These are phyloP conservation scores for Eremobia ochroleuca DNA, from an alignment of 2,888 invertebrate species.

Conservation along the genomic window DNA sequence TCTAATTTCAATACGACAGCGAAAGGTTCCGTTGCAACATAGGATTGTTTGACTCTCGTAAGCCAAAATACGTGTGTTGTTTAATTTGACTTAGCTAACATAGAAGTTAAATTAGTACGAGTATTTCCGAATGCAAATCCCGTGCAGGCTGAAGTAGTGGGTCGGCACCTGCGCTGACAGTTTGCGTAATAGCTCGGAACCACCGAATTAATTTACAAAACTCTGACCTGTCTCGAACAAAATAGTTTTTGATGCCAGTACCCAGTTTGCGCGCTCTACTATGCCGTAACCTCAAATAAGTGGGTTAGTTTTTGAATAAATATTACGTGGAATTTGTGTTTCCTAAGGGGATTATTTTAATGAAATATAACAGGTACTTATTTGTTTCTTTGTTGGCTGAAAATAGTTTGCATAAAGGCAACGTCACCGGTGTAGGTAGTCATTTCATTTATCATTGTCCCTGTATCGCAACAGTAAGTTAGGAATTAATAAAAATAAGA, in stretches of 20 bases:
- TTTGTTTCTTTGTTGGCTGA: slow-evolving; percentile 66
- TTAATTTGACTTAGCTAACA: slow-evolving; percentile 83
- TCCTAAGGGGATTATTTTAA: slow-evolving; percentile 69
- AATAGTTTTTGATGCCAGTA: slow-evolving; percentile 84
- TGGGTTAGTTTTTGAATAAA: slow-evolving; percentile 72
- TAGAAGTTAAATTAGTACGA: slow-evolving; percentile 88
- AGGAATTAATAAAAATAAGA: background rate
- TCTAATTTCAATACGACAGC: slow-evolving; percentile 62
- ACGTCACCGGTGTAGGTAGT: slow-evolving; percentile 54
- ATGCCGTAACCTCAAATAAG: slow-evolving; percentile 68
- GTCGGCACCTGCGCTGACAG: slow-evolving; percentile 89
- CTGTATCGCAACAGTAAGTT: background rate
- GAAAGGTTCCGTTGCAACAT: slow-evolving; percentile 50
- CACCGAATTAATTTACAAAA: slow-evolving; percentile 89
- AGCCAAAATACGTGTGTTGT: slow-evolving; percentile 76
- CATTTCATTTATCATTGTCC: slow-evolving; percentile 51
- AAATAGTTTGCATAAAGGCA: slow-evolving; percentile 64
- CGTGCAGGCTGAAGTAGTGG: slow-evolving; percentile 76
- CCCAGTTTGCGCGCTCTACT: slow-evolving; percentile 71
- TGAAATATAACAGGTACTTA: slow-evolving; percentile 67
- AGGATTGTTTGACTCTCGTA: slow-evolving; percentile 72
- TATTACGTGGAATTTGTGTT: slow-evolving; percentile 69
- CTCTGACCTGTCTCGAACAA: slow-evolving; percentile 85
- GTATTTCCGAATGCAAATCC: slow-evolving; percentile 88
- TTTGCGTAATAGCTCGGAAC: slow-evolving; percentile 89